Conservation (phyloP, 2,113 vertebrate genomes). For the Hippolais icterina region DNA sequence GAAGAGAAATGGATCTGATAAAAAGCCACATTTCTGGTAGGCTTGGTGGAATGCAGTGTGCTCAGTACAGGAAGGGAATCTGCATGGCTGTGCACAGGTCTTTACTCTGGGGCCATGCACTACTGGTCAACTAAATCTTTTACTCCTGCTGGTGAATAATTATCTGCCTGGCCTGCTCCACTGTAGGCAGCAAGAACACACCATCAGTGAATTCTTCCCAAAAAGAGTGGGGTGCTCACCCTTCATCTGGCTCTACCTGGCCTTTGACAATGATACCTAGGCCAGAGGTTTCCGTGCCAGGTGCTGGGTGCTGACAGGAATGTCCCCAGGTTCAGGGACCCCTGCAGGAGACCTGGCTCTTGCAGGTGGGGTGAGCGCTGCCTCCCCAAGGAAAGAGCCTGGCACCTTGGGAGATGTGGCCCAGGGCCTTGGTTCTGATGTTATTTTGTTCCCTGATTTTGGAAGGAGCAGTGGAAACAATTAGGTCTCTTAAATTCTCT, state of each 20-base stretch:
- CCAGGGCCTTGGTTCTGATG: neutral
- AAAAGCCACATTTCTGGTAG: neutral
- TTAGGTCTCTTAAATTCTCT: conserved; percentile 56
- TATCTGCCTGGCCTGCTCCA: neutral
- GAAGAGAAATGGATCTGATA: conserved; percentile 8
- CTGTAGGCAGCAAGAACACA: neutral
- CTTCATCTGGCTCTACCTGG: neutral
- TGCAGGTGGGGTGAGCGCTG: fast-evolving
- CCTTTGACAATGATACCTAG: neutral
- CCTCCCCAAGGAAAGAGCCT: neutral
- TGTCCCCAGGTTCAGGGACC: neutral
- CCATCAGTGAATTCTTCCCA: neutral
- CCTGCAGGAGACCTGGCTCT: fast-evolving
- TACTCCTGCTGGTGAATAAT: neutral
- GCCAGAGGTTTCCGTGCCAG: neutral
- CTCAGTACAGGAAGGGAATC: neutral
- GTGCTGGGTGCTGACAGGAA: neutral
- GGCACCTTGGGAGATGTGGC: conserved; percentile 41
- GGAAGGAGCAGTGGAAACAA: conserved; percentile 60
- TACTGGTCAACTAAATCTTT: neutral
- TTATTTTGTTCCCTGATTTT: conserved; percentile 49
- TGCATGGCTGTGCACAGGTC: neutral
- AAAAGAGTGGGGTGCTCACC: neutral
- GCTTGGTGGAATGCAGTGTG: neutral
- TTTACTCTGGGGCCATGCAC: neutral